Evolutionary conservation across 1,140 invertebrate species (phyloP).

Genomic region (Vollenhovia emeryi): DNA sequence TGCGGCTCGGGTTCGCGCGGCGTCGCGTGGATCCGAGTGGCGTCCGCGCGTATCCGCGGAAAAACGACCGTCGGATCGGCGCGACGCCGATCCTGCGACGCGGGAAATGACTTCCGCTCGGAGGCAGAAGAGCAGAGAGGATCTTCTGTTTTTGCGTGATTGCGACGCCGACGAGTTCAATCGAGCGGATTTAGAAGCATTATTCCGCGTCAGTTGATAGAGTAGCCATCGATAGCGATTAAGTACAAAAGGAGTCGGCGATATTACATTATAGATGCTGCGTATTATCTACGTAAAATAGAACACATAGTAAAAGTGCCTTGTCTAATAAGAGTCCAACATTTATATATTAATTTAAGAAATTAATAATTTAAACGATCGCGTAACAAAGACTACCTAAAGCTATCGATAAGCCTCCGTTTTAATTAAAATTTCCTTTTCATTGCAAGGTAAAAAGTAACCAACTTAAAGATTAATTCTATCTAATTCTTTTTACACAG

Average conservation of each 20-base stretch:
- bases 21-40: neutral
- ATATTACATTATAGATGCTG: neutral
- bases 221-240: constrained; percentile 20
- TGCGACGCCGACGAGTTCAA: constrained; percentile 22
- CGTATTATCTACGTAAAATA: no score
- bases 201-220: constrained; percentile 31
- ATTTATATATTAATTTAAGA: no score
- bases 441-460: neutral
- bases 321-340: no score
- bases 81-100: constrained; percentile 31
- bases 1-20: no score
- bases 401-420: no score
- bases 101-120: constrained; percentile 43
- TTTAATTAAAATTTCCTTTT: no score
- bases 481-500: neutral
- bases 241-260: constrained; percentile 10
- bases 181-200: constrained; percentile 41
- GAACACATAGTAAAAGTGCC: no score
- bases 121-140: neutral
- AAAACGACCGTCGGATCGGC: constrained; percentile 3
- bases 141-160: constrained; percentile 28
- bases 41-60: neutral
- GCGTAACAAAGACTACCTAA: no score
- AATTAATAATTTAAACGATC: no score
- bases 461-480: neutral